These are phyloP conservation scores for Pogonocichla stellata DNA, from an alignment of 2,113 vertebrate species.

Conservation along the genomic window DNA sequence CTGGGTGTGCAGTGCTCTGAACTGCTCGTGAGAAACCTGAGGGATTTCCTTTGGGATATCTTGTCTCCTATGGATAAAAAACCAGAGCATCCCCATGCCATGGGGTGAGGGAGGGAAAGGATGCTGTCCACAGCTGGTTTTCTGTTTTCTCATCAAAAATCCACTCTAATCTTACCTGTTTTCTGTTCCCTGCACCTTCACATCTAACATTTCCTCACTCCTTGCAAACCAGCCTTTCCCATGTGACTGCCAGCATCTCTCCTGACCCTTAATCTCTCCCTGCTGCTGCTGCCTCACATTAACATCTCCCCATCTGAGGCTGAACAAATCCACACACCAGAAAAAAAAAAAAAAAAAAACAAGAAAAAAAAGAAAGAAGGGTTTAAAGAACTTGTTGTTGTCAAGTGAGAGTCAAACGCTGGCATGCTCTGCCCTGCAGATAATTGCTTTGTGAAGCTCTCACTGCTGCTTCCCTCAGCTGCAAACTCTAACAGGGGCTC, in stretches of 20 bases:
- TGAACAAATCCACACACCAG: conserved; percentile 18
- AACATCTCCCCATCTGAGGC: neutral
- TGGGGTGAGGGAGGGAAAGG: neutral
- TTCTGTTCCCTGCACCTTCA: neutral
- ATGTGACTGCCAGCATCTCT: neutral
- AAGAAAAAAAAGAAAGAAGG: neutral
- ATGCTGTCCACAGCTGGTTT: neutral
- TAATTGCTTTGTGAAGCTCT: neutral
- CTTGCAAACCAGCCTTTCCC: neutral
- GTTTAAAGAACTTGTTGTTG: neutral
- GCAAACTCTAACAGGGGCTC: neutral
- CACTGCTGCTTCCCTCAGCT: neutral
- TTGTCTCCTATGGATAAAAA: neutral
- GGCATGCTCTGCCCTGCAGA: neutral
- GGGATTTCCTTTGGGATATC: neutral
- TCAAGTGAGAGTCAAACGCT: neutral
- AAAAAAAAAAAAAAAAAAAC: neutral
- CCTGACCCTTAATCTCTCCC: conserved; percentile 5
- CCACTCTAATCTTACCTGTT: neutral
- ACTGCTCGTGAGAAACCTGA: rapidly evolving
- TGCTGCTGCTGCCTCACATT: conserved; percentile 11
- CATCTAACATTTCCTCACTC: neutral
- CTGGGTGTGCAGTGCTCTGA: neutral
- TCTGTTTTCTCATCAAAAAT: neutral
- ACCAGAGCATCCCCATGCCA: neutral